These are phyloP conservation scores for Ostrea edulis DNA, from an alignment of 1,140 invertebrate genomes.

Conservation along the genomic window DNA sequence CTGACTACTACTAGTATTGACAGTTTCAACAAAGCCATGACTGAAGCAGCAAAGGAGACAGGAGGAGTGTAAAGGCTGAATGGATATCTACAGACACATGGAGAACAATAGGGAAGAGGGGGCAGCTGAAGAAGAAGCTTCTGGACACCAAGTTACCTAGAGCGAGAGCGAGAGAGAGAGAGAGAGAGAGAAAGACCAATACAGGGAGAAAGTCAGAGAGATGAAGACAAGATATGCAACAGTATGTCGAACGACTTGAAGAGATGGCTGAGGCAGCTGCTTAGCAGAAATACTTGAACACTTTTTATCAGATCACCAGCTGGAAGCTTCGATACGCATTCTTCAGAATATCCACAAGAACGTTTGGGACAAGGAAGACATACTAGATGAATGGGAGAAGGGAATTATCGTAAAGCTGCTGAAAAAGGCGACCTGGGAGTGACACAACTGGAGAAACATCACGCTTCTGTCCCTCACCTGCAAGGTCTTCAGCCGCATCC, in stretches of 20 bases:
- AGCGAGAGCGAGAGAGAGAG: background rate
- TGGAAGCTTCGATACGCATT: background rate
- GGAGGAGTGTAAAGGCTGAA: slow-evolving; percentile 14
- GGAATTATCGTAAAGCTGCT: slow-evolving; percentile 48
- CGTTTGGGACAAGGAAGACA: slow-evolving; percentile 41
- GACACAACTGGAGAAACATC: slow-evolving; percentile 64
- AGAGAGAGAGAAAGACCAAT: slow-evolving; percentile 34
- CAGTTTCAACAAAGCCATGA: slow-evolving; percentile 31
- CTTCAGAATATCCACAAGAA: background rate
- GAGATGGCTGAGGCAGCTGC: slow-evolving; percentile 31
- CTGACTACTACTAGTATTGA: slow-evolving; percentile 9
- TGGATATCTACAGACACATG: slow-evolving; percentile 32
- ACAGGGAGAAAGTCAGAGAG: slow-evolving; percentile 33
- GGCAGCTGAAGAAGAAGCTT: slow-evolving; percentile 34
- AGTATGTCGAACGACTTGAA: slow-evolving; percentile 28
- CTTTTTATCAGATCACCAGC: slow-evolving; percentile 45
- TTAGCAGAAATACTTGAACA: slow-evolving; percentile 34
- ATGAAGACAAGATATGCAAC: slow-evolving; percentile 34
- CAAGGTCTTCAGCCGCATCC: slow-evolving; percentile 55
- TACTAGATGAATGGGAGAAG: slow-evolving; percentile 44
- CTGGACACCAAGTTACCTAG: background rate
- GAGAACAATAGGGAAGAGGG: background rate
- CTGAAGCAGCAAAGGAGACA: slow-evolving; percentile 16
- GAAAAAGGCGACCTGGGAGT: slow-evolving; percentile 53
- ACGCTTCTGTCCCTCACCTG: slow-evolving; percentile 60